Evolutionary conservation across 2,797 vertebrate species (phyloP).

Genomic region (Pogonophryne albipinna): DNA sequence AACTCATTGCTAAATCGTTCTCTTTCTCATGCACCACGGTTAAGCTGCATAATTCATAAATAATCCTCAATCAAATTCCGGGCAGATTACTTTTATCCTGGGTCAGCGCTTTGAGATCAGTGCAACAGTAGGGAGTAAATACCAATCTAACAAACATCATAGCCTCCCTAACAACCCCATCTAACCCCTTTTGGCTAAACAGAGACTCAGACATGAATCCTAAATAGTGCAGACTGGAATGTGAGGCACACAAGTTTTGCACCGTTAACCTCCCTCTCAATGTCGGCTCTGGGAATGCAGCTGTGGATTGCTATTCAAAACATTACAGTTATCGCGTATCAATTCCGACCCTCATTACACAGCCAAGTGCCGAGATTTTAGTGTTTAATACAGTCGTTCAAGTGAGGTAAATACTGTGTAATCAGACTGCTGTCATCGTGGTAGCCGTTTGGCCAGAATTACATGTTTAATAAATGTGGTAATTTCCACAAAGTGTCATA

Average conservation of each 20-base stretch:
- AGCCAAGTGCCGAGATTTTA: conserved; percentile 52
- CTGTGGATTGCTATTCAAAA: conserved; percentile 52
- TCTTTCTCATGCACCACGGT: conserved; percentile 19
- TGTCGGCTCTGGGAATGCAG: conserved; percentile 33
- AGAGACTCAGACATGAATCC: conserved; percentile 33
- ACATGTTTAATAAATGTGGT: conserved; percentile 37
- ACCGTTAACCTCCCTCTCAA: conserved; percentile 70
- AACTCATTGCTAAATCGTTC: conserved; percentile 38
- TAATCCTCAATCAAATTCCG: conserved; percentile 67
- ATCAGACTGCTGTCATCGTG: conserved; percentile 36
- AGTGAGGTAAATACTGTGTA: conserved; percentile 57
- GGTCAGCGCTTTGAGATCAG: conserved; percentile 56
- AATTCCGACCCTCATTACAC: conserved; percentile 74
- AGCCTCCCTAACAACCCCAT: background rate
- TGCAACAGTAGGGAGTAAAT: conserved; percentile 38
- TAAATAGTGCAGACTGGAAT: conserved; percentile 55
- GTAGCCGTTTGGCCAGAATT: conserved; percentile 19
- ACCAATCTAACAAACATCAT: conserved; percentile 26
- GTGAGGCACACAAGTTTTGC: conserved; percentile 57
- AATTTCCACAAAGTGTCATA: conserved; percentile 24
- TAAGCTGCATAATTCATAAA: conserved; percentile 60
- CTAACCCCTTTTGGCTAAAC: conserved; percentile 28
- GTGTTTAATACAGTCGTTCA: conserved; percentile 50
- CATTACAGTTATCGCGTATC: conserved; percentile 65
- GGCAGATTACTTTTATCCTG: conserved; percentile 52